phyloP scores from a whole-genome alignment of 2,113 vertebrate species.

The Salvator merianae region DNA sequence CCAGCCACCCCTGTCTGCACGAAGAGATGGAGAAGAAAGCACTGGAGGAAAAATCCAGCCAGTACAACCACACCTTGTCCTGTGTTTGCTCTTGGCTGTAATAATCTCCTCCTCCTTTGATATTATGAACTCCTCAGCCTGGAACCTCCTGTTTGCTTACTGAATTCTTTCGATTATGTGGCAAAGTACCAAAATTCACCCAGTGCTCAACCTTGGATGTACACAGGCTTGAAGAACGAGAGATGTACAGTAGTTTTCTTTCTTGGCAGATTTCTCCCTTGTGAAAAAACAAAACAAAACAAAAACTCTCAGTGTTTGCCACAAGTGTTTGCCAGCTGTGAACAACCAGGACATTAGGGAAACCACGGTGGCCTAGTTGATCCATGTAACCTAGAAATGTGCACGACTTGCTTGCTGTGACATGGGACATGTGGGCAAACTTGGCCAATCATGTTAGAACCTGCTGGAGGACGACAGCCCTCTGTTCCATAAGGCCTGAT shows the following conservation, averaged over 20 bases:
- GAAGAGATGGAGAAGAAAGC: not conserved
- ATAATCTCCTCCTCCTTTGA: not conserved
- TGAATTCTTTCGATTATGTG: not conserved
- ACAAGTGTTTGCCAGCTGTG: no score
- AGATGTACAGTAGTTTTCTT: not conserved
- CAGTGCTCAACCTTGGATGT: not conserved
- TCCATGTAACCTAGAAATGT: no score
- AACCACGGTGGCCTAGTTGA: no score
- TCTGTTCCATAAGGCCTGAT: no score
- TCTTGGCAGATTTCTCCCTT: not conserved
- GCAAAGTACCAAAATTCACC: not conserved
- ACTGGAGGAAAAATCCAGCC: not conserved
- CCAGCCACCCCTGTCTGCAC: no score
- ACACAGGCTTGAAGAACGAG: not conserved
- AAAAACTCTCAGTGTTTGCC: no score
- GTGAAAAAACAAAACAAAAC: no score
- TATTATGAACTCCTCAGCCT: not conserved
- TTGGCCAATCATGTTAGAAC: no score
- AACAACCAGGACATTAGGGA: no score
- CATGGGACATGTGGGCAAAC: no score
- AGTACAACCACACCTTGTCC: not conserved
- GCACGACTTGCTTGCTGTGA: no score
- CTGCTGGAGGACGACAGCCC: no score
- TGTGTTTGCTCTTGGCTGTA: not conserved
- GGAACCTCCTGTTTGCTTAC: slow-evolving; percentile 55